These are phyloP conservation scores for Holothuria glaberrima DNA, from an alignment of 35 echinoderm and acorn worm species.

Conservation along the genomic window DNA sequence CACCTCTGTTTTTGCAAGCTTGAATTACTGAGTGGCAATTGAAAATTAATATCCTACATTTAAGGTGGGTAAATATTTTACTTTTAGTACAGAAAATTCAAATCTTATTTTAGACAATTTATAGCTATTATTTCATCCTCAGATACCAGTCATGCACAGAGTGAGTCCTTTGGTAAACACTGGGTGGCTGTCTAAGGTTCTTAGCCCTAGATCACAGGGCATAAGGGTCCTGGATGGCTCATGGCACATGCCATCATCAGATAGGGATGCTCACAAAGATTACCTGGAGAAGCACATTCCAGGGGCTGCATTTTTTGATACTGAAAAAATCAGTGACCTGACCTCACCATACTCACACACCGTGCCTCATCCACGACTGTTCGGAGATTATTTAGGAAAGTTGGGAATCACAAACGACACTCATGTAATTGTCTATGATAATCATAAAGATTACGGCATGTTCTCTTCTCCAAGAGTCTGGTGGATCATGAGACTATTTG, in stretches of 20 bases:
- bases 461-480: constrained; percentile 85
- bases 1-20: not conserved
- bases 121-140: not conserved
- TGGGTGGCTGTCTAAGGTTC: constrained; percentile 73
- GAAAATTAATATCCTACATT: not conserved
- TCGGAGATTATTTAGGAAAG: constrained; percentile 70
- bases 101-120: not conserved
- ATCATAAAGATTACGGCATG: constrained; percentile 61
- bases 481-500: constrained; percentile 95
- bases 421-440: constrained; percentile 93
- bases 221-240: constrained; percentile 78
- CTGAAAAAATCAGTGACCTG: constrained; percentile 46
- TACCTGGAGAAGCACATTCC: constrained; percentile 78
- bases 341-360: constrained; percentile 71
- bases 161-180: constrained; percentile 64
- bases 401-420: constrained; percentile 83
- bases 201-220: constrained; percentile 55
- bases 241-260: constrained; percentile 54
- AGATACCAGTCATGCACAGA: constrained; percentile 48
- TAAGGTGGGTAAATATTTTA: not conserved
- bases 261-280: constrained; percentile 61
- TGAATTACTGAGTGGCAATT: not conserved
- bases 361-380: constrained; percentile 64
- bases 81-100: not conserved
- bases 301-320: constrained; percentile 78